Base-by-base conservation (phyloP, 2,113 vertebrate species). In the Chaetops frenatus region DNA sequence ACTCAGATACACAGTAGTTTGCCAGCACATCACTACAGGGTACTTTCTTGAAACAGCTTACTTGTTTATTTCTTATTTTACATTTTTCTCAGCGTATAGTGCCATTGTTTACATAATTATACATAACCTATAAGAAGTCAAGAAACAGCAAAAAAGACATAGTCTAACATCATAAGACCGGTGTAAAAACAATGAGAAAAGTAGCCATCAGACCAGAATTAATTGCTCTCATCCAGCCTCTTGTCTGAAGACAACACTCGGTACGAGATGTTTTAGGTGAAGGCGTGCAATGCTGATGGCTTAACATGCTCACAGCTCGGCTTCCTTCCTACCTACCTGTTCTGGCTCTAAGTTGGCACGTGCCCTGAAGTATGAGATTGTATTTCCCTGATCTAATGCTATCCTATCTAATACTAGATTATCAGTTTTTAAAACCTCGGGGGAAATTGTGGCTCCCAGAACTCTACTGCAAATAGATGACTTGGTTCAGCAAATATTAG, bases 351-450 rank as follows among this genome's bases (percentile, higher is more conserved):
- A 47, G 6, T 6, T 90, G 60, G 51, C 47, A 77, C 51, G 7
- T 22, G 7, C 7, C 23, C 42, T 47, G 47, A 54, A 58, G 42
- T n/a, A 38, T 69, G 42, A 95, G 42, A 72, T 15, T 73, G 47
- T 71, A 69, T 90, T 95, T 90, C 47, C 42, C 27, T 94, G 74
- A 81, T 92, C 60, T 78, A 80, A 76, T 82, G 47, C 66, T 94
- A 57, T 65, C 31, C 19, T 64, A 40, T 62, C 48, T 92, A 74
- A 81, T 83, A 78, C 25, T 90, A 66, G 74, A 83, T 94, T 88
- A 88, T 61, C 78, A 53, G 15, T 80, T 93, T 87, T 94, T 86
- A 87, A 90, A 80, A 64, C 35, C 71, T 77, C 14, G 6, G 64
- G 47, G 47, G 51, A 88, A 90, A 82, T 23, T 62, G 24, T 90